Evolutionary conservation across 1,140 invertebrate species (phyloP).

Genomic region (Olivierus martensii): DNA sequence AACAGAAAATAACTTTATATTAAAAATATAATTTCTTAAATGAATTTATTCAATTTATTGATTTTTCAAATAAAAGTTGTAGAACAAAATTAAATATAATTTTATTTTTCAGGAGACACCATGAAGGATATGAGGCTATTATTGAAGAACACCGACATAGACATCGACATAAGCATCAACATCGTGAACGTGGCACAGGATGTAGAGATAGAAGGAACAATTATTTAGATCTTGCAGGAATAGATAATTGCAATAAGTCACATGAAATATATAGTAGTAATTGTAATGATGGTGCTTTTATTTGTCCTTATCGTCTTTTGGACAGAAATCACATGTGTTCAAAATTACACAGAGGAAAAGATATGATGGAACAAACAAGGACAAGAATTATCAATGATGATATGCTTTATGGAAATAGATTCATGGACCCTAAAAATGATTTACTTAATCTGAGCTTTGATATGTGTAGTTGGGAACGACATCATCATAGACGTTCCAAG

Average conservation of each 20-base stretch:
- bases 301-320: constrained; percentile 6
- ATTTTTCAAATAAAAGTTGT: no score
- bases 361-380: no score
- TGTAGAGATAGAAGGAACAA: constrained; percentile 31
- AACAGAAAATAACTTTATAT: no score
- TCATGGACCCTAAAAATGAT: constrained; percentile 7
- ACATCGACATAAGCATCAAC: constrained; percentile 6
- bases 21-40: no score
- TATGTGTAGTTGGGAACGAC: constrained; percentile 15
- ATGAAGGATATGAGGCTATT: constrained; percentile 26
- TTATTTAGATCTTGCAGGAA: constrained; percentile 34
- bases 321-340: constrained; percentile 16
- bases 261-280: no score
- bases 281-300: constrained; percentile 20
- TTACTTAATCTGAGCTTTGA: constrained; percentile 15
- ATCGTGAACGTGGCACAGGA: constrained; percentile 22
- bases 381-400: no score
- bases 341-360: constrained; percentile 1
- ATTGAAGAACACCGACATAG: constrained; percentile 44
- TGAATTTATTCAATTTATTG: no score
- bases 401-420: no score
- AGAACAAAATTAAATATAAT: no score
- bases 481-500: constrained; percentile 20
- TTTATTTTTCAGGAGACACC: constrained; percentile 27
- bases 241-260: constrained; percentile 26